Conservation (phyloP, 2,888 invertebrate genomes). For the Pilophorus perplexus region DNA sequence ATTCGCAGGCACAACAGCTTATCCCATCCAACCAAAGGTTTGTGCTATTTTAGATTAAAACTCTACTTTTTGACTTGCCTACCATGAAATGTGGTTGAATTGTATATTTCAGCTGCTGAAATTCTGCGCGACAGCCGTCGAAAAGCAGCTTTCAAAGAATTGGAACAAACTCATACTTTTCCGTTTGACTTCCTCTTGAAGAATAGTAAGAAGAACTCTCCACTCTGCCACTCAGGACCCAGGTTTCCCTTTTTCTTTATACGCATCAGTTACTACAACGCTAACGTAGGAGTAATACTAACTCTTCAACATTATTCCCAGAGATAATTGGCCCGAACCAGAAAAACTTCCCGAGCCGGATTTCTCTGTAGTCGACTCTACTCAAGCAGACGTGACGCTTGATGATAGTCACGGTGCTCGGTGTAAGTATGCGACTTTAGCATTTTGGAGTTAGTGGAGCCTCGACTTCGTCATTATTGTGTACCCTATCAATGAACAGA, state of each 20-base stretch:
- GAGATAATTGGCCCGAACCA: conserved; percentile 35
- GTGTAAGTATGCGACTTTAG: conserved; percentile 4
- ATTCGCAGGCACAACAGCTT: conserved; percentile 29
- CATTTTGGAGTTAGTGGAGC: too few relatives aligned
- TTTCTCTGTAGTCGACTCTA: conserved; percentile 39
- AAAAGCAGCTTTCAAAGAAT: conserved; percentile 23
- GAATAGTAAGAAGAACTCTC: conserved; percentile 20
- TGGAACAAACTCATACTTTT: conserved; percentile 17
- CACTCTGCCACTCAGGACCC: conserved; percentile 20
- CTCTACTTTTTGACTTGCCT: too few relatives aligned
- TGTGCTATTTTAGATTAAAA: too few relatives aligned
- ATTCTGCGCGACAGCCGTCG: conserved; percentile 24
- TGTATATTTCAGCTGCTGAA: conserved; percentile 16
- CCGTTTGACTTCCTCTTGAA: conserved; percentile 25
- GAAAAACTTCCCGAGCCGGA: conserved; percentile 40
- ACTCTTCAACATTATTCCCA: too few relatives aligned
- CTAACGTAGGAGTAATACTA: too few relatives aligned
- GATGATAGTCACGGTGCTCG: conserved; percentile 10
- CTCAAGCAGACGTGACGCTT: background rate
- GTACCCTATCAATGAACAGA: too few relatives aligned
- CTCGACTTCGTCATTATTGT: background rate
- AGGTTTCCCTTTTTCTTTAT: too few relatives aligned
- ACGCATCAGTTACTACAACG: too few relatives aligned
- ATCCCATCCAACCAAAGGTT: conserved; percentile 23
- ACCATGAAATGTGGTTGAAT: too few relatives aligned